Evolutionary conservation across 2,888 invertebrate species (phyloP).

Genomic region (Galeopsomyia nigrocyanea): DNA sequence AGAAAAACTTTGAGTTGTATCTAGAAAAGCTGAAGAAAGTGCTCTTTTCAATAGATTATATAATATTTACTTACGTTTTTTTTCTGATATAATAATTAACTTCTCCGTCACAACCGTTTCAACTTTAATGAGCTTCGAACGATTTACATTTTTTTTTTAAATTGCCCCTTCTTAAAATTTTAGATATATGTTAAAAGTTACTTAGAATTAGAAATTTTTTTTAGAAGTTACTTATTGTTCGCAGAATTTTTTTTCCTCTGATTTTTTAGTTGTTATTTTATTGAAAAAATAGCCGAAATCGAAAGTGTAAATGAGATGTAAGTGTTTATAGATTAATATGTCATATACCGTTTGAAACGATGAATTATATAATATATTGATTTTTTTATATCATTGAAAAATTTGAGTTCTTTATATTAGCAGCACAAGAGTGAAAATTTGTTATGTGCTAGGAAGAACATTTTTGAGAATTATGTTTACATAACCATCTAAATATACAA

Average conservation of each 20-base stretch:
- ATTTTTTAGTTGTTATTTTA: conserved; percentile 4
- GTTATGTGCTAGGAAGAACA: conserved; percentile 30
- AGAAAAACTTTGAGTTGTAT: conserved; percentile 41
- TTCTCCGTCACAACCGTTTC: conserved; percentile 33
- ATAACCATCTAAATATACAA: conserved; percentile 17
- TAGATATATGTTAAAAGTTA: too few relatives aligned
- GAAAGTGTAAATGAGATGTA: conserved; percentile 12
- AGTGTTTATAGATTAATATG: not conserved
- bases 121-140: conserved; percentile 16
- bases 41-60: conserved; percentile 3
- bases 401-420: conserved; percentile 2
- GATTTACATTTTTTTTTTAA: conserved; percentile 3
- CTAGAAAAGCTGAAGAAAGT: conserved; percentile 39
- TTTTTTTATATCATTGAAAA: conserved; percentile 1
- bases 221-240: conserved; percentile 39
- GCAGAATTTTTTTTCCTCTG: not conserved
- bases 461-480: conserved; percentile 7
- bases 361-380: too few relatives aligned
- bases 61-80: conserved; percentile 11
- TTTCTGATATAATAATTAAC: conserved; percentile 17
- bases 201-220: conserved; percentile 10
- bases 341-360: too few relatives aligned
- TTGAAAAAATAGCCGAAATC: conserved; percentile 35
- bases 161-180: not conserved
- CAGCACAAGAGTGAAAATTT: conserved; percentile 17